Evolutionary conservation across 2,113 vertebrate species (phyloP), one percentile per base, ranked within the genome.

Genomic region (Rhinoderma darwinii): DNA sequence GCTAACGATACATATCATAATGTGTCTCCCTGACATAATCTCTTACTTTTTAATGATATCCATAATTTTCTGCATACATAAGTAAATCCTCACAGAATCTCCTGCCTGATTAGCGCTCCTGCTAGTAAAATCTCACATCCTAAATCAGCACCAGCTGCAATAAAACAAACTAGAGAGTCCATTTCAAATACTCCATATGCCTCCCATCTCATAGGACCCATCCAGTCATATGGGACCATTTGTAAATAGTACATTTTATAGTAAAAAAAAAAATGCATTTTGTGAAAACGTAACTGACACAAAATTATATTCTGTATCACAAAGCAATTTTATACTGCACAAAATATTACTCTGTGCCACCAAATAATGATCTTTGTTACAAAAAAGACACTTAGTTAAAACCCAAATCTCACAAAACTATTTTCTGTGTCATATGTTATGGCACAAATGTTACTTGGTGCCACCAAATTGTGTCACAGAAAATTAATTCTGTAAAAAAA

Each of bases 51-150:
- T 95, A 95, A 95, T 93, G 94, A 94, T 92, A 92, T 91, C 92
- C 92, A 88, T 94, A 93, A 93, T 93, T 95, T 91, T 94, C 89
- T 91, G 94, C 94, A 95, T 93, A 59, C 56, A 59, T 59, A n/a
- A n/a, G 56, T 59, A 59, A 59, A 59, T 59, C 56, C 56, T 59
- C 15, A 5, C 22, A 56, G 54, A 47, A 8, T 47, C 44, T 47
- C 93, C 89, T 90, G 94, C 94, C 95, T 95, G 95, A 95, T 95
- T 95, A 95, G 94, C 94, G 94, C 94, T 95, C 94, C 94, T 94
- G 94, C 95, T 95, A 95, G 94, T 95, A 95, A 95, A 94, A 95
- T 95, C 95, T 95, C 94, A 95, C 94, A 94, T 95, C 70, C 35
- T 41, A 73, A 73, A 73, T 94, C 93, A 94, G 95, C 95, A 95